These are phyloP conservation scores for Tetramorium parvispinum DNA, from an alignment of 1,140 invertebrate species.

Conservation along the genomic window DNA sequence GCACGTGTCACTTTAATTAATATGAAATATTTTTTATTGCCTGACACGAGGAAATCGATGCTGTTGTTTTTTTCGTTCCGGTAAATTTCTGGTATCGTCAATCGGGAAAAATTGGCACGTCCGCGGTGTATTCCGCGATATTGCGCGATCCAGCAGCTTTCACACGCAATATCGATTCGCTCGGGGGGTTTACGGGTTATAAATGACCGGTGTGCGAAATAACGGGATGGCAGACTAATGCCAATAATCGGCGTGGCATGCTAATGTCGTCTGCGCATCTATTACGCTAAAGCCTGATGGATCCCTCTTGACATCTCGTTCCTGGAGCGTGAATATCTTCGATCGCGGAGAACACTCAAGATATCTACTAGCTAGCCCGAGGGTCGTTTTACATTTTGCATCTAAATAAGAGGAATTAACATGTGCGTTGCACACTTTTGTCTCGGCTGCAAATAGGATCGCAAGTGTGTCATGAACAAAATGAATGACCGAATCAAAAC, in stretches of 20 bases:
- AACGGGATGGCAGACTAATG: conserved; percentile 78
- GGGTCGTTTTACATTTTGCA: conserved; percentile 67
- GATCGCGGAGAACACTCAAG: conserved; percentile 69
- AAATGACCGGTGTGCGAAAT: conserved; percentile 82
- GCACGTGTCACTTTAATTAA: conserved; percentile 41
- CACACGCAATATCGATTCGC: conserved; percentile 64
- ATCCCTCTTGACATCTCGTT: conserved; percentile 80
- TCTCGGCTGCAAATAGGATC: background rate
- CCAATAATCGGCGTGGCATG: conserved; percentile 83
- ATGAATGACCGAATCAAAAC: background rate
- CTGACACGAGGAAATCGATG: conserved; percentile 16
- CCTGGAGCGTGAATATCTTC: conserved; percentile 70
- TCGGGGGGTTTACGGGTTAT: conserved; percentile 75
- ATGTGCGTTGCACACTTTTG: background rate
- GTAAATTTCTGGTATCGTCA: conserved; percentile 57
- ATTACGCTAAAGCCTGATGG: conserved; percentile 84
- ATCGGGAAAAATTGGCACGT: conserved; percentile 61
- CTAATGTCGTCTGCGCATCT: conserved; percentile 84
- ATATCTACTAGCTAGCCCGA: conserved; percentile 52
- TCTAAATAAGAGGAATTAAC: conserved; percentile 60
- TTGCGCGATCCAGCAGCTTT: conserved; percentile 52
- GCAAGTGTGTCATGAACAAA: background rate
- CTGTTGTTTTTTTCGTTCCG: conserved; percentile 6
- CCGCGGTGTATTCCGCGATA: conserved; percentile 52
- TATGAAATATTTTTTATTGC: conserved; percentile 49